These are phyloP conservation scores for Sebastes baramenuke DNA, from an alignment of 2,797 vertebrate species.

Conservation along the genomic window DNA sequence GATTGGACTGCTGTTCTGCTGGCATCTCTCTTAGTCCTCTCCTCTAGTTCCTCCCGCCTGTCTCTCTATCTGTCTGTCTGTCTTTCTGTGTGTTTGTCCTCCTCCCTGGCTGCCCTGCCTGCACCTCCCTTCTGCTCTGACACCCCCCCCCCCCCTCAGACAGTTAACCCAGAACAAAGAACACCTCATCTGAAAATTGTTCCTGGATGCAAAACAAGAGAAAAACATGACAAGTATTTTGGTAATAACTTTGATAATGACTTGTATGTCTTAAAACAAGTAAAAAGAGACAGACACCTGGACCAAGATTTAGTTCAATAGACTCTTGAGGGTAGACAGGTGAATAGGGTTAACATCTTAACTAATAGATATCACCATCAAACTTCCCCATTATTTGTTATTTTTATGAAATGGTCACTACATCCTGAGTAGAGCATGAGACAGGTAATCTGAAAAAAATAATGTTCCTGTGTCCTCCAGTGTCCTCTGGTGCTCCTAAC, in stretches of 20 bases:
- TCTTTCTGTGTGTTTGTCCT: background rate
- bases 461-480: too few species aligned
- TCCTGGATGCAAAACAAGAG: background rate
- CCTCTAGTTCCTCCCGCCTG: background rate
- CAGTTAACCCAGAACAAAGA: background rate
- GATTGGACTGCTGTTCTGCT: slow-evolving; percentile 23
- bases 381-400: too few species aligned
- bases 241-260: background rate
- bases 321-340: background rate
- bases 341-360: background rate
- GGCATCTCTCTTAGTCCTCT: slow-evolving; percentile 24
- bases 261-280: background rate
- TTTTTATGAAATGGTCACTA: too few species aligned
- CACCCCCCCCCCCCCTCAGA: background rate
- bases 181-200: background rate
- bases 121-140: background rate
- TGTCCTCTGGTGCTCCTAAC: too few species aligned
- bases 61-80: background rate
- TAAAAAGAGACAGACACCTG: background rate
- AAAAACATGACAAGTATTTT: background rate
- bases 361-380: background rate
- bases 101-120: background rate
- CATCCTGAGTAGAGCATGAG: too few species aligned
- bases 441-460: too few species aligned
- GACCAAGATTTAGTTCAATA: too few species aligned